Conservation (phyloP, 2,797 vertebrate genomes). For the Catharus ustulatus region DNA sequence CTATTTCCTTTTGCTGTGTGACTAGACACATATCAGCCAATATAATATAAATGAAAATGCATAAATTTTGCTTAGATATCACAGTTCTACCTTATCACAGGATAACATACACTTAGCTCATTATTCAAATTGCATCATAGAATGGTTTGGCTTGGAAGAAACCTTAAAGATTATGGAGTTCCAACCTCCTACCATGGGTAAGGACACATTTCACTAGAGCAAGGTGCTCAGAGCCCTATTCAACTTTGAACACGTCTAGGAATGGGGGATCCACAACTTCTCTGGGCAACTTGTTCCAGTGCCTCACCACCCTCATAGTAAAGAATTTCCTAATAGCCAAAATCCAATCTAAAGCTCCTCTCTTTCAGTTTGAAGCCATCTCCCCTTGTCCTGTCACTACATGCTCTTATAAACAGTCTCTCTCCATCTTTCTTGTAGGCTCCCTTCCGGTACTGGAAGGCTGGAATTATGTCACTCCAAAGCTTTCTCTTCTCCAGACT, state of each 20-base stretch:
- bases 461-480: background rate
- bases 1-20: background rate
- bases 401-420: background rate
- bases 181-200: background rate
- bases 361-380: background rate
- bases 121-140: background rate
- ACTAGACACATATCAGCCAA: background rate
- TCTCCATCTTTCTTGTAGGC: background rate
- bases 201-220: background rate
- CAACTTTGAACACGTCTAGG: background rate
- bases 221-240: background rate
- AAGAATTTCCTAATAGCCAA: background rate
- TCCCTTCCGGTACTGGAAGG: background rate
- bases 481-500: background rate
- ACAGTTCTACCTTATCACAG: background rate
- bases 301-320: background rate
- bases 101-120: background rate
- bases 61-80: background rate
- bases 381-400: background rate
- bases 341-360: background rate
- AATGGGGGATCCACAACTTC: background rate
- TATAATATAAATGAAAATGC: background rate
- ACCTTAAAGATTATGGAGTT: background rate
- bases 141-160: background rate
- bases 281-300: background rate